Evolutionary conservation across 2,113 vertebrate genomes (phyloP).

Genomic region (Salvelinus namaycush): DNA sequence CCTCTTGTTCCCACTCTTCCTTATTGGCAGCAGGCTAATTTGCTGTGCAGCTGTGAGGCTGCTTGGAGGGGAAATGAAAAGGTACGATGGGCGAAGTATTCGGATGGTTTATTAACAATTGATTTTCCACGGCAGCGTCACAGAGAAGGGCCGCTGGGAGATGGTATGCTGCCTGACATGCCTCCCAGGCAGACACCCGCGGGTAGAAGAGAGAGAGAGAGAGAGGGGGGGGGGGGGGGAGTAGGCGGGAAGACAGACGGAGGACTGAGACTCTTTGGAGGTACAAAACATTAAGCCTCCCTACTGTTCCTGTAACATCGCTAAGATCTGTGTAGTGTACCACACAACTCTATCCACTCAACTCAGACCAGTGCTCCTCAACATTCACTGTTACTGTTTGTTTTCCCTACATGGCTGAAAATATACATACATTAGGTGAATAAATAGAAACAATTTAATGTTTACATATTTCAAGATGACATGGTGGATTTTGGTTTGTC

Average conservation of each 20-base stretch:
- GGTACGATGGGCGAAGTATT: slow-evolving; percentile 59
- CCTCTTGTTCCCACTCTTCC: slow-evolving; percentile 50
- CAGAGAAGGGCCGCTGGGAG: slow-evolving; percentile 47
- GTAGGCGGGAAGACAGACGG: background rate
- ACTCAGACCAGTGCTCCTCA: slow-evolving; percentile 4
- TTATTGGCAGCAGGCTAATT: slow-evolving; percentile 49
- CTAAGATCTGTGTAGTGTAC: background rate
- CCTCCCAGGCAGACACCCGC: slow-evolving; percentile 61
- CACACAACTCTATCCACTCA: slow-evolving; percentile 4
- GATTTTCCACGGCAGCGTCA: slow-evolving; percentile 61
- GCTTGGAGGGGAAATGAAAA: slow-evolving; percentile 59
- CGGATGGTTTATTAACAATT: slow-evolving; percentile 66
- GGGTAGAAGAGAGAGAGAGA: slow-evolving; percentile 2
- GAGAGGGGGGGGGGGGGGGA: slow-evolving; percentile 20
- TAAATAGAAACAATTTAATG: background rate
- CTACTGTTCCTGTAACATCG: slow-evolving; percentile 1
- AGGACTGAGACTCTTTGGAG: background rate
- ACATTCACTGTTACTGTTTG: background rate
- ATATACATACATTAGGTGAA: too few relatives aligned
- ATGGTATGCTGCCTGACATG: slow-evolving; percentile 46
- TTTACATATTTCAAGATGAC: background rate
- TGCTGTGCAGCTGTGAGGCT: slow-evolving; percentile 45
- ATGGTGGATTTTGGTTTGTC: slow-evolving; percentile 31
- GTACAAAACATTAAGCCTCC: background rate
- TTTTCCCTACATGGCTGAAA: too few relatives aligned